Percentiles rank a stretch among this genome's conserved stretches.
These are phyloP conservation scores for Chironomus tentans DNA, from an alignment of 2,888 invertebrate species.

Conservation along the genomic window DNA sequence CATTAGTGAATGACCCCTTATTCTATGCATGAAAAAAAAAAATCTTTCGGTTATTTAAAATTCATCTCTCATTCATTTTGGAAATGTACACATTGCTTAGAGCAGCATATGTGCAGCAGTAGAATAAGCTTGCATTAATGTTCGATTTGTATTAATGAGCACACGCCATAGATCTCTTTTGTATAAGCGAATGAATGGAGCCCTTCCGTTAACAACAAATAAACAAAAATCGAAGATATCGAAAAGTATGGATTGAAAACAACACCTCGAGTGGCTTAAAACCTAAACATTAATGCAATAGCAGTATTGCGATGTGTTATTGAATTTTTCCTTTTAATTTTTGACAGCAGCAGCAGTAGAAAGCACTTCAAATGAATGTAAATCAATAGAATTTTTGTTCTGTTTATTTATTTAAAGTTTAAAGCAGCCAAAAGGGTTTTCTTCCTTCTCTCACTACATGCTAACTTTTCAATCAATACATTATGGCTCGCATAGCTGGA, in stretches of 20 bases:
- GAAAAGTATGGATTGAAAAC: neutral
- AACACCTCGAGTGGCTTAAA: neutral
- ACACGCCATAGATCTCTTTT: conserved; percentile 1
- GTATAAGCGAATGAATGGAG: neutral
- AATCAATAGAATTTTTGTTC: neutral
- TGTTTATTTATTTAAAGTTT: conserved; percentile 13
- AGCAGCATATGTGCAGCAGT: neutral
- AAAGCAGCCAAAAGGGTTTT: neutral
- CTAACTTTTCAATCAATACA: no score
- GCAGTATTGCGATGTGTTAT: neutral
- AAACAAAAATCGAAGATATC: conserved; percentile 1
- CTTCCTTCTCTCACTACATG: neutral
- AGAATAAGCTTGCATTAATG: neutral
- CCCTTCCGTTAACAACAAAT: conserved; percentile 18
- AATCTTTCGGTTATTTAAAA: no score
- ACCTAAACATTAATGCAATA: neutral
- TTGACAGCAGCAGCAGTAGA: conserved; percentile 4
- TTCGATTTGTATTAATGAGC: conserved; percentile 23
- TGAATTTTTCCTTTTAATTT: neutral
- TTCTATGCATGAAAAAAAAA: no score
- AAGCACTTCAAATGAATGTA: conserved; percentile 10
- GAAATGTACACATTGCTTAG: neutral
- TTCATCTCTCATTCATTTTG: neutral
- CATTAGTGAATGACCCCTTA: no score
- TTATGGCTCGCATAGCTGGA: neutral